Conservation (phyloP, 2,888 invertebrate species). For the Idaea biselata region DNA sequence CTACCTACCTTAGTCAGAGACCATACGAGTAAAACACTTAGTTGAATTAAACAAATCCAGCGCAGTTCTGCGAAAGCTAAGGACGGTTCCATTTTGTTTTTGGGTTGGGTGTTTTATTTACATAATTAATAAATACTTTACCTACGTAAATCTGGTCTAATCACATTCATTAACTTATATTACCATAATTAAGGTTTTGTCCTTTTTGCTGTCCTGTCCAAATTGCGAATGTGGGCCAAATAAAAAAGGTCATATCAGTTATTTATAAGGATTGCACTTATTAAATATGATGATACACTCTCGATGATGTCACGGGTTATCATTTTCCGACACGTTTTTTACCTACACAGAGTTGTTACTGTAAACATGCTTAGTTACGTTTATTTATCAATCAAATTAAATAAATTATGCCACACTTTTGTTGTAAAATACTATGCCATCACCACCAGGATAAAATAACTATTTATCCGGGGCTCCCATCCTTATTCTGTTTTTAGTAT, state of each 20-base stretch:
- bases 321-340: constrained; percentile 21
- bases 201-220: too few species aligned
- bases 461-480: too few species aligned
- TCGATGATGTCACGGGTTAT: constrained; percentile 43
- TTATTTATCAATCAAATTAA: too few species aligned
- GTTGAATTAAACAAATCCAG: constrained; percentile 49
- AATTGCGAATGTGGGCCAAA: neutral
- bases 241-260: neutral
- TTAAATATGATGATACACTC: constrained; percentile 4
- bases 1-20: neutral
- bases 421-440: too few species aligned
- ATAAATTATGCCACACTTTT: too few species aligned
- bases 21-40: constrained; percentile 44
- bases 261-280: constrained; percentile 3
- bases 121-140: constrained; percentile 42
- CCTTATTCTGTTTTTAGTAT: too few species aligned
- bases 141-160: constrained; percentile 22
- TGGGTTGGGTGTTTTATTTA: constrained; percentile 40
- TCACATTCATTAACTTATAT: constrained; percentile 10
- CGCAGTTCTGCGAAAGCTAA: constrained; percentile 52
- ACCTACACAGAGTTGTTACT: neutral
- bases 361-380: too few species aligned
- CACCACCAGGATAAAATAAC: too few species aligned
- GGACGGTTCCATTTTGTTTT: constrained; percentile 31
- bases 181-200: constrained; percentile 3